Evolutionary conservation across 2,797 vertebrate genomes (phyloP).

Genomic region (Sciurus carolinensis): DNA sequence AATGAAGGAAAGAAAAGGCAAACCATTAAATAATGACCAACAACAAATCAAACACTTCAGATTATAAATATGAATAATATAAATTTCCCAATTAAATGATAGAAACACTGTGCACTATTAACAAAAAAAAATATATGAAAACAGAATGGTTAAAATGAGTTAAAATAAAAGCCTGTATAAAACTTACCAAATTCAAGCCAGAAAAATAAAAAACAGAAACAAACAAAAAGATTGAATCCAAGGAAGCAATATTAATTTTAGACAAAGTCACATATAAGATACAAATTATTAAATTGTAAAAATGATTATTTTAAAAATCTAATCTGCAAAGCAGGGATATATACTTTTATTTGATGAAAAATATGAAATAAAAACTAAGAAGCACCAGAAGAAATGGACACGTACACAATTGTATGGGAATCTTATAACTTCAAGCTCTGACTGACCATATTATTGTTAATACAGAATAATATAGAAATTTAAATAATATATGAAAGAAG

Average conservation of each 20-base stretch:
- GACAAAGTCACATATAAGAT: background rate
- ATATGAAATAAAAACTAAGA: background rate
- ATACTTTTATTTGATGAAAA: background rate
- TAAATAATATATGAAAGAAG: background rate
- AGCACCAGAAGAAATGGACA: background rate
- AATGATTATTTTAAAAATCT: background rate
- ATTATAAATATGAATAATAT: background rate
- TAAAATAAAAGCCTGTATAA: background rate
- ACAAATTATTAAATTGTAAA: background rate
- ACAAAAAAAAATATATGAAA: constrained; percentile 27
- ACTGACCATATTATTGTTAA: background rate
- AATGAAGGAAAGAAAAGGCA: background rate
- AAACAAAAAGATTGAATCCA: background rate
- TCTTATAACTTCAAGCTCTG: background rate
- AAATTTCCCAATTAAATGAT: background rate
- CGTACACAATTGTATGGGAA: background rate
- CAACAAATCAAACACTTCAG: background rate
- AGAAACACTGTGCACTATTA: background rate
- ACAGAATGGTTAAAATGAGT: background rate
- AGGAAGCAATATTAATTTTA: background rate
- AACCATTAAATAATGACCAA: constrained; percentile 4
- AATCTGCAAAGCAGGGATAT: background rate
- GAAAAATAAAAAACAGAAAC: background rate
- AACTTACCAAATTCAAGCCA: background rate
- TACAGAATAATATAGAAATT: background rate